phyloP scores from a whole-genome alignment of 2,113 vertebrate genomes.

The Vombatus ursinus region DNA sequence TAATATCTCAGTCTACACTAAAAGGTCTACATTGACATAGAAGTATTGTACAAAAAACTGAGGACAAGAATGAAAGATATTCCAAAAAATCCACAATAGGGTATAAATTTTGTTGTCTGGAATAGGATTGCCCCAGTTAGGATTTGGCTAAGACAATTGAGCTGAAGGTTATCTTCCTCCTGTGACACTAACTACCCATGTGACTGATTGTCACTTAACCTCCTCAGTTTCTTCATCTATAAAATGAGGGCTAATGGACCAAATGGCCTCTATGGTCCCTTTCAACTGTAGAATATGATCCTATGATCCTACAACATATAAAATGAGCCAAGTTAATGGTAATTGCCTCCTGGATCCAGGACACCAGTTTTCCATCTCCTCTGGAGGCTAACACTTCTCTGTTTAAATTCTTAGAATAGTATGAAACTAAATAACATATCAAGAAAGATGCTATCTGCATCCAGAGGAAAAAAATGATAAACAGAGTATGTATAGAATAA shows the following conservation, averaged over 20 bases:
- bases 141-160: constrained; percentile 21
- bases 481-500: too few species aligned
- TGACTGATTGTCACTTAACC: too few species aligned
- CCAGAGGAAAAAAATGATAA: neutral
- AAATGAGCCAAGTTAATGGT: neutral
- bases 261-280: too few species aligned
- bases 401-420: neutral
- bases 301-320: neutral
- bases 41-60: neutral
- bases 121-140: neutral
- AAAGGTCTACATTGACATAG: constrained; percentile 3
- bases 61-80: neutral
- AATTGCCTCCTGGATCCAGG: neutral
- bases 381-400: neutral
- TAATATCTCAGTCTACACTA: neutral
- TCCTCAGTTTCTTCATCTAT: too few species aligned
- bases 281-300: too few species aligned
- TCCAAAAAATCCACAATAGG: neutral
- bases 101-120: neutral
- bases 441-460: neutral
- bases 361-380: constrained; percentile 19
- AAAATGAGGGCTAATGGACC: too few species aligned
- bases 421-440: neutral
- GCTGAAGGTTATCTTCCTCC: neutral
- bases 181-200: too few species aligned